phyloP scores from a whole-genome alignment of 2,113 vertebrate species.

The Dromaius novaehollandiae region DNA sequence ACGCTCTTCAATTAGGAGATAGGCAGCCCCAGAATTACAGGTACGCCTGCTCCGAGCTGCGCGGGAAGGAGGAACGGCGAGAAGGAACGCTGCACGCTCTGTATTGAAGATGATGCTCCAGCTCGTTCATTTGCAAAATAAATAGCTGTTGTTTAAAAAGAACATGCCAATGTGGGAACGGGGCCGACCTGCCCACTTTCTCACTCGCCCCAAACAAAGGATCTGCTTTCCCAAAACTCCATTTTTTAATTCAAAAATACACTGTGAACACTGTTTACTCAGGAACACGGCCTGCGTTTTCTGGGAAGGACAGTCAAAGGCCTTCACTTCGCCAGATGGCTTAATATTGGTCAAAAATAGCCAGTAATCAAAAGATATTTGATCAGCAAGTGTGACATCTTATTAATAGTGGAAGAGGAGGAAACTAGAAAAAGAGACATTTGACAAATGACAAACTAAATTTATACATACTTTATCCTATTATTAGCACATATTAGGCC shows the following conservation, averaged over 20 bases:
- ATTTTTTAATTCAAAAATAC: not conserved
- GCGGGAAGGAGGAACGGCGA: not conserved
- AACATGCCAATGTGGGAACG: not conserved
- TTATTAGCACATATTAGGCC: not conserved
- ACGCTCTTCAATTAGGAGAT: not conserved
- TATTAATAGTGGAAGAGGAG: conserved; percentile 27
- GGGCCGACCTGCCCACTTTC: not conserved
- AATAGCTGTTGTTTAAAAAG: not conserved
- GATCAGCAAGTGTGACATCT: not conserved
- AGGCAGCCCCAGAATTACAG: not conserved
- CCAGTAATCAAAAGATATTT: not conserved
- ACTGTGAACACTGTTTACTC: not conserved
- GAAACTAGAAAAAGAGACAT: not conserved
- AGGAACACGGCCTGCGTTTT: not conserved
- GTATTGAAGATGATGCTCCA: not conserved
- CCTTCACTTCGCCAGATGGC: not conserved
- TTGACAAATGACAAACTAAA: conserved; percentile 13
- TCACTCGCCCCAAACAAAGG: not conserved
- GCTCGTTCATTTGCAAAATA: not conserved
- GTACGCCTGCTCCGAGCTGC: not conserved
- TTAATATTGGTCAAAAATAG: not conserved
- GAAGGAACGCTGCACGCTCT: not conserved
- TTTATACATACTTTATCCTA: conserved; percentile 1
- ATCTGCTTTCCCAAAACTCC: not conserved
- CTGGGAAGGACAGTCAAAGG: not conserved